Conservation (phyloP, 2,113 vertebrate genomes). For the Corythaeola cristata region DNA sequence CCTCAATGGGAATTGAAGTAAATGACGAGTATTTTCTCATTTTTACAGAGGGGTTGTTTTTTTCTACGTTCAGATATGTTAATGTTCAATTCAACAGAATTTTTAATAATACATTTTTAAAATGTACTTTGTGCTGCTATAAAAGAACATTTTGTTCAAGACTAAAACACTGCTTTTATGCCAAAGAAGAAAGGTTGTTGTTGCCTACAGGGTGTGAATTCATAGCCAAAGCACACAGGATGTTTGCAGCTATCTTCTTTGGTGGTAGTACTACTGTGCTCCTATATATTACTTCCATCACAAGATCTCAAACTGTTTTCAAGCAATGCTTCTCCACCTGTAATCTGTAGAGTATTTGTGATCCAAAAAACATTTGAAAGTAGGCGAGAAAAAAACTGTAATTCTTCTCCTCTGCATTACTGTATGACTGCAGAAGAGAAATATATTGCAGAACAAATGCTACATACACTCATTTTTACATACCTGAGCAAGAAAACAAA, state of each 20-base stretch:
- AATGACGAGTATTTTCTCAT: background rate
- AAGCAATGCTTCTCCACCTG: background rate
- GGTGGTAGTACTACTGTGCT: background rate
- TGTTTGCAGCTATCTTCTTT: background rate
- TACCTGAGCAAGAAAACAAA: background rate
- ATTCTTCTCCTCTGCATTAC: background rate
- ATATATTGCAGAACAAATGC: background rate
- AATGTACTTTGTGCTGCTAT: background rate
- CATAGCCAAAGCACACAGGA: conserved; percentile 1
- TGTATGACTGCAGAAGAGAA: background rate
- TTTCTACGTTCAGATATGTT: background rate
- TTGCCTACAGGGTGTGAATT: background rate
- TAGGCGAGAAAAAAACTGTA: background rate
- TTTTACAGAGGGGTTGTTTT: background rate
- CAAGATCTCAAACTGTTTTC: conserved; percentile 10
- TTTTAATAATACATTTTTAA: background rate
- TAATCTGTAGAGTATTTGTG: background rate
- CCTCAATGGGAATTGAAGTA: background rate
- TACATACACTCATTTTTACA: background rate
- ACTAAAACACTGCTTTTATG: background rate
- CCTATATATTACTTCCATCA: background rate
- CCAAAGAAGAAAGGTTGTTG: background rate
- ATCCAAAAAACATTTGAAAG: background rate
- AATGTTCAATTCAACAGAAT: background rate
- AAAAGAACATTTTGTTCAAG: conserved; percentile 14